Percentiles rank a stretch among this genome's conserved stretches.
Conservation (phyloP, 2,888 invertebrate species). For the Erebia epiphron region DNA sequence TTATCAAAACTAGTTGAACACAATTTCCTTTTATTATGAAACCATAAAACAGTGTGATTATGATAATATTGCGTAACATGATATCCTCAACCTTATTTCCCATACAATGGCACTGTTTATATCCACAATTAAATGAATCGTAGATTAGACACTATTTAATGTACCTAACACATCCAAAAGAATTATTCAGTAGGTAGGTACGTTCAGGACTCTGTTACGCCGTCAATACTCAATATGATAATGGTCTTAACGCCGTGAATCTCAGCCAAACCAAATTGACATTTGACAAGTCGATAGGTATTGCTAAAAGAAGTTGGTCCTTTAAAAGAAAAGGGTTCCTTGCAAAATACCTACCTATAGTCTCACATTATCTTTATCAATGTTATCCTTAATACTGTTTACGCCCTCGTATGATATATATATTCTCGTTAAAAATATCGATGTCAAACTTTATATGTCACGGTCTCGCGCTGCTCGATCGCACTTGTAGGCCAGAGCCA, state of each 20-base stretch:
- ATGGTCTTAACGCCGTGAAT: too few species aligned
- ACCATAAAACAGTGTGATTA: neutral
- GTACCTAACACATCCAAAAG: too few species aligned
- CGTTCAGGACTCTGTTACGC: too few species aligned
- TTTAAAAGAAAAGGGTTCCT: too few species aligned
- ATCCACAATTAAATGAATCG: too few species aligned
- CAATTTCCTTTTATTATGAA: neutral
- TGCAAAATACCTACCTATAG: too few species aligned
- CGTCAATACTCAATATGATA: too few species aligned
- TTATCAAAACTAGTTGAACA: neutral
- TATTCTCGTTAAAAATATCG: constrained; percentile 46
- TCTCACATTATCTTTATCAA: neutral
- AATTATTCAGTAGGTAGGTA: too few species aligned
- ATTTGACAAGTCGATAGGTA: too few species aligned
- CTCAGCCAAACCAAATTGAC: too few species aligned
- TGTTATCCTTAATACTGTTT: neutral
- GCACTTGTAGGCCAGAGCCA: constrained; percentile 79
- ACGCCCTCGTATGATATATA: constrained; percentile 32
- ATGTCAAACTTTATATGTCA: constrained; percentile 79
- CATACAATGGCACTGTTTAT: neutral
- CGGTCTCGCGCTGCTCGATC: constrained; percentile 73
- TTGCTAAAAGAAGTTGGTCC: too few species aligned
- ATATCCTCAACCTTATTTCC: constrained; percentile 1
- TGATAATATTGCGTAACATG: neutral
- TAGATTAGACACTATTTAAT: too few species aligned